Conservation (phyloP, 2,797 vertebrate genomes). For the Sciurus carolinensis region DNA sequence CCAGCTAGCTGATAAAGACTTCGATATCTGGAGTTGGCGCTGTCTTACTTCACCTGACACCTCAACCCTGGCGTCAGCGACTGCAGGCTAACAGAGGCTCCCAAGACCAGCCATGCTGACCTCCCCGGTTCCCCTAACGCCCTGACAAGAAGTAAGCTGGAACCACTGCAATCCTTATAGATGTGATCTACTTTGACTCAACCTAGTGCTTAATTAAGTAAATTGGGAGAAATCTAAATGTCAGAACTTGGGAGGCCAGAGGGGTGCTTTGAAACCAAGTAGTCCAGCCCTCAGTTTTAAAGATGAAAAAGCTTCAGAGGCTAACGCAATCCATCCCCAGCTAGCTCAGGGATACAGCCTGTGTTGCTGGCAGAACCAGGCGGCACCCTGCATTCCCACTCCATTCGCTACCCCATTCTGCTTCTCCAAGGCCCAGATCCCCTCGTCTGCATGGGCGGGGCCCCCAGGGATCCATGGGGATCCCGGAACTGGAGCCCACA, state of each 20-base stretch:
- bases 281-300: not conserved
- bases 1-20: not conserved
- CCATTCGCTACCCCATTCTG: accelerated
- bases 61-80: constrained; percentile 33
- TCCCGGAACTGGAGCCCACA: not conserved
- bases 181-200: not conserved
- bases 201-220: not conserved
- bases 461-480: not conserved
- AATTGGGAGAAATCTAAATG: not conserved
- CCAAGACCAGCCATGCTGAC: not conserved
- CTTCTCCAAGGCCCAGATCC: not conserved
- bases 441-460: not conserved
- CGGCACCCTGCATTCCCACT: not conserved
- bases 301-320: not conserved
- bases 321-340: not conserved
- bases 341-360: not conserved
- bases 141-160: not conserved
- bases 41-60: constrained; percentile 82
- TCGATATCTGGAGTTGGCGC: not conserved
- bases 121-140: not conserved
- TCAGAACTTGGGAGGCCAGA: not conserved
- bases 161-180: not conserved
- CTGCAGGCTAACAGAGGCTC: not conserved
- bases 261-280: not conserved
- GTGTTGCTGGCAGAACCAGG: not conserved